Conservation (phyloP, 2,113 vertebrate species). For the Phyllostomus discolor region DNA sequence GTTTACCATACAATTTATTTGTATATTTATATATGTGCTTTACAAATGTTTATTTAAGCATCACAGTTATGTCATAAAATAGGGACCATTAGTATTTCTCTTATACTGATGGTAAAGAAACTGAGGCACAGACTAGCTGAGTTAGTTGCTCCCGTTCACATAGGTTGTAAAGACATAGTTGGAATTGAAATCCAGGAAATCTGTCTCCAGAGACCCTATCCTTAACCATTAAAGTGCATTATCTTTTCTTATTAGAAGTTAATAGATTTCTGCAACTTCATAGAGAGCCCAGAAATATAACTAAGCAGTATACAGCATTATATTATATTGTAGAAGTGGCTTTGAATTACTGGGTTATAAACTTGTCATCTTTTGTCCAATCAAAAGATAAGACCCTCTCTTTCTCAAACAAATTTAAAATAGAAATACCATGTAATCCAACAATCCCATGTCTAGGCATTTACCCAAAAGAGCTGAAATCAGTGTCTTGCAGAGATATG, state of each 20-base stretch:
- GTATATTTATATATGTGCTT: neutral
- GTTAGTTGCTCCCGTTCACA: neutral
- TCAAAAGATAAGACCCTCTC: neutral
- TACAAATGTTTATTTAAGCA: neutral
- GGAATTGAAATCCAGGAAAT: neutral
- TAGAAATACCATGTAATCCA: neutral
- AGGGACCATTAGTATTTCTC: neutral
- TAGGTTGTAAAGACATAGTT: neutral
- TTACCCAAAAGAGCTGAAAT: neutral
- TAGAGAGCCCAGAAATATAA: neutral
- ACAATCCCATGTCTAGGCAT: neutral
- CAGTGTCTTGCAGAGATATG: neutral
- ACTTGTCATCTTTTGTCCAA: neutral
- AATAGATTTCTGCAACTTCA: neutral
- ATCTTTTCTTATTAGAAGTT: neutral
- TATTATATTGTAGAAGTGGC: neutral
- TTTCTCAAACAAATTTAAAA: neutral
- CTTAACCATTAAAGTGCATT: neutral
- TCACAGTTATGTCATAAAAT: neutral
- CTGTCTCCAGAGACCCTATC: neutral
- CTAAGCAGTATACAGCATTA: neutral
- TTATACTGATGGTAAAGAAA: neutral
- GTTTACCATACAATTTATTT: neutral
- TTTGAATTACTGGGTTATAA: neutral
- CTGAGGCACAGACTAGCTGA: neutral